Percentiles rank a stretch among this genome's conserved stretches.
Conservation (phyloP, 1,140 invertebrate genomes). For the Diprion similis region DNA sequence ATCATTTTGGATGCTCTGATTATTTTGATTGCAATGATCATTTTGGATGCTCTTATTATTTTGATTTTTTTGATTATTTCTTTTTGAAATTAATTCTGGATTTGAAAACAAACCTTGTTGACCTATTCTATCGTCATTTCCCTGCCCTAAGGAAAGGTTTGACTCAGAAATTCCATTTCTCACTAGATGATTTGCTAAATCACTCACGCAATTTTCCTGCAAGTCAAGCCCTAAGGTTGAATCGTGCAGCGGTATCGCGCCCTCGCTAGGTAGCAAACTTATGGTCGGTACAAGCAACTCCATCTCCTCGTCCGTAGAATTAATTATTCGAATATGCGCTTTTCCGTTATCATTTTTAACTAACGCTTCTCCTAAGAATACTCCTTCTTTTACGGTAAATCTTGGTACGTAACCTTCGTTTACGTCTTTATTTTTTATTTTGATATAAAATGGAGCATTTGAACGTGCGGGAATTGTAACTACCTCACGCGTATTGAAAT, state of each 20-base stretch:
- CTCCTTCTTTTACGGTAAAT: background rate
- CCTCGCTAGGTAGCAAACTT: background rate
- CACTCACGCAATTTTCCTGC: no score
- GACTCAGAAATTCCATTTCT: no score
- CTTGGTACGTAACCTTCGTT: slow-evolving; percentile 9
- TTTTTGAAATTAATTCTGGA: no score
- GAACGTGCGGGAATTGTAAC: slow-evolving; percentile 3
- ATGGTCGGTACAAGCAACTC: background rate
- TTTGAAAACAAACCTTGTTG: no score
- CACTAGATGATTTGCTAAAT: no score
- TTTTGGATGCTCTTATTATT: no score
- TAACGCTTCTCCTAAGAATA: slow-evolving; percentile 10
- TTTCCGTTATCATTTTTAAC: slow-evolving; percentile 12
- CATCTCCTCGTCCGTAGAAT: background rate
- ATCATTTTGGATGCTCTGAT: no score
- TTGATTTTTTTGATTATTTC: no score
- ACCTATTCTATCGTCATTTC: no score
- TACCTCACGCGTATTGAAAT: slow-evolving; percentile 7
- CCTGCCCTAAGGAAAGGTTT: no score
- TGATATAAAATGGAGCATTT: background rate
- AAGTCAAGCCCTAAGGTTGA: background rate
- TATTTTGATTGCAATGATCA: no score
- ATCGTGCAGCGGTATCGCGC: background rate
- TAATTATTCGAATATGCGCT: slow-evolving; percentile 15
- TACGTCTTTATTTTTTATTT: slow-evolving; percentile 2